phyloP scores from a whole-genome alignment of 1,140 invertebrate species.

The Hylaeus volcanicus region DNA sequence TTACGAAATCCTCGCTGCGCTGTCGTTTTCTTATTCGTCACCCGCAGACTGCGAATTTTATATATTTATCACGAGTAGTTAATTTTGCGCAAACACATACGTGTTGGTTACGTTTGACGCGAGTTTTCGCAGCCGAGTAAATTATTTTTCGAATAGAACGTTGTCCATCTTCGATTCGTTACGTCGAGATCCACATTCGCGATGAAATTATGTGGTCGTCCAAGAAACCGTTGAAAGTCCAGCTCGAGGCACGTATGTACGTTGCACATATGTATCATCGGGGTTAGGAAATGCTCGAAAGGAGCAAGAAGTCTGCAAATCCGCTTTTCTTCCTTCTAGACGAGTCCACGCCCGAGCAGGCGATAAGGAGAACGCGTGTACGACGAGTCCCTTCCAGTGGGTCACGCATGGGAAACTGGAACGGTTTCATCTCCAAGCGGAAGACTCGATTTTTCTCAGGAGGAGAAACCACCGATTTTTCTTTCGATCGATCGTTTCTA shows the following conservation, averaged over 20 bases:
- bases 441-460: conserved; percentile 61
- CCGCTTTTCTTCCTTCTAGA: conserved; percentile 15
- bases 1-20: too few species aligned
- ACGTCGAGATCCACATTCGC: neutral
- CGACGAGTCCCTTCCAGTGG: conserved; percentile 39
- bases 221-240: conserved; percentile 19
- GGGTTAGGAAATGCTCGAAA: neutral
- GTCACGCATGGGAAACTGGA: conserved; percentile 64
- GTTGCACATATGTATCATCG: neutral
- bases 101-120: too few species aligned
- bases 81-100: too few species aligned
- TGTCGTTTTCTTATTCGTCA: too few species aligned
- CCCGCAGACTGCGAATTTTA: too few species aligned
- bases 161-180: neutral
- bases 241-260: neutral
- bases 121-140: too few species aligned
- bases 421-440: conserved; percentile 59
- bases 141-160: too few species aligned
- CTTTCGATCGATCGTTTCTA: conserved; percentile 56
- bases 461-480: conserved; percentile 64
- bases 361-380: conserved; percentile 31
- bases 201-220: neutral
- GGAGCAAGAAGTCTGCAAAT: neutral
- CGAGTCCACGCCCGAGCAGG: conserved; percentile 11
- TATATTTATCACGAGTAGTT: too few species aligned